phyloP scores from a whole-genome alignment of 2,113 vertebrate species.

The Oryzias javanicus region DNA sequence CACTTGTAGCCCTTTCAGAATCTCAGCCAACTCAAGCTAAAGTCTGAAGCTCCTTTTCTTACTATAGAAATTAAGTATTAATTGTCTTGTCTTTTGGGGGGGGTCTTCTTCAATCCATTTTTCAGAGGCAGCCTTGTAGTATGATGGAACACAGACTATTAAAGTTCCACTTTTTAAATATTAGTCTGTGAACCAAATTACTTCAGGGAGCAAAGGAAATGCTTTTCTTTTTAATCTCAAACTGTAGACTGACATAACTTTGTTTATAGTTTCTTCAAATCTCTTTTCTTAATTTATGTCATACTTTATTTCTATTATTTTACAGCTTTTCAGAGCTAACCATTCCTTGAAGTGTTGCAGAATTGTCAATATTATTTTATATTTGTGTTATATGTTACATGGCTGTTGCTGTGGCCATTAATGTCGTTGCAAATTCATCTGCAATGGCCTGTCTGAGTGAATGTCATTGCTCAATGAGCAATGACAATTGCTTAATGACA shows the following conservation, averaged over 20 bases:
- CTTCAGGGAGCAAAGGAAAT: conserved; percentile 6
- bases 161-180: no score
- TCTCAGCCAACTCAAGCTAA: no score
- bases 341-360: conserved; percentile 54
- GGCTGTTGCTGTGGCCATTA: conserved; percentile 57
- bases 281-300: conserved; percentile 36
- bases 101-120: conserved; percentile 1
- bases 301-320: conserved; percentile 42
- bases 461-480: no score
- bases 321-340: conserved; percentile 56
- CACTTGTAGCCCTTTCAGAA: no score
- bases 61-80: neutral
- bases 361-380: conserved; percentile 71
- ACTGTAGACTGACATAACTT: conserved; percentile 6
- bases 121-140: conserved; percentile 2
- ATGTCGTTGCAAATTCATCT: conserved; percentile 48
- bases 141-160: neutral
- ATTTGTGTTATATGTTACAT: conserved; percentile 53
- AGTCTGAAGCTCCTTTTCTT: no score
- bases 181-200: conserved; percentile 35
- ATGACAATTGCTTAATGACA: no score
- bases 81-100: neutral
- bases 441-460: no score
- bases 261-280: conserved; percentile 39
- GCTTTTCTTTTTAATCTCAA: conserved; percentile 7